Conservation (phyloP, 2,888 invertebrate genomes). For the Coleophora flavipennella region DNA sequence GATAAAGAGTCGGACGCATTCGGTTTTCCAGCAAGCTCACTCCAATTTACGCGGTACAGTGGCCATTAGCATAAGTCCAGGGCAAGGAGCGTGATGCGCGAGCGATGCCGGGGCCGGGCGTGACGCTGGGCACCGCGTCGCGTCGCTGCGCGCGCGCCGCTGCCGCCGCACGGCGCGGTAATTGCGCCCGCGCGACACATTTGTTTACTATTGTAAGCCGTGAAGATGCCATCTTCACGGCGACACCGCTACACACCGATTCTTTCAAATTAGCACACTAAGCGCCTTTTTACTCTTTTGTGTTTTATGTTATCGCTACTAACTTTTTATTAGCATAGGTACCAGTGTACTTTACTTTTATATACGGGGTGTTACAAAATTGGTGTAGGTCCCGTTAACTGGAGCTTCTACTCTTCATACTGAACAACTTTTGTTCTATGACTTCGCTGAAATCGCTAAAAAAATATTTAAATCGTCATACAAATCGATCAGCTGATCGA, state of each 20-base stretch:
- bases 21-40: conserved; percentile 61
- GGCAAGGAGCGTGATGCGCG: conserved; percentile 56
- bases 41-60: conserved; percentile 67
- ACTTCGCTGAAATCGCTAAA: too few species aligned
- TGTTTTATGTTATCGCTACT: background rate
- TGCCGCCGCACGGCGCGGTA: conserved; percentile 31
- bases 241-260: conserved; percentile 33
- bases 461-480: too few species aligned
- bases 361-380: too few species aligned
- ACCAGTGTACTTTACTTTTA: too few species aligned
- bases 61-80: conserved; percentile 69
- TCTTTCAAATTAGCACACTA: conserved; percentile 62
- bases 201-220: conserved; percentile 70
- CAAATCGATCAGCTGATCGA: too few species aligned
- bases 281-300: conserved; percentile 3
- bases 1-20: conserved; percentile 67
- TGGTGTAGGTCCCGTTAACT: too few species aligned
- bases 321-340: too few species aligned
- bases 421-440: too few species aligned
- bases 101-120: conserved; percentile 51
- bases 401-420: too few species aligned
- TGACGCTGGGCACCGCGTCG: conserved; percentile 36
- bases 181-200: conserved; percentile 65
- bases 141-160: conserved; percentile 24
- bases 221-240: conserved; percentile 65